Percentiles rank a stretch among this genome's conserved stretches.
Evolutionary conservation across 2,113 vertebrate species (phyloP).

Genomic region (Podarcis raffonei): DNA sequence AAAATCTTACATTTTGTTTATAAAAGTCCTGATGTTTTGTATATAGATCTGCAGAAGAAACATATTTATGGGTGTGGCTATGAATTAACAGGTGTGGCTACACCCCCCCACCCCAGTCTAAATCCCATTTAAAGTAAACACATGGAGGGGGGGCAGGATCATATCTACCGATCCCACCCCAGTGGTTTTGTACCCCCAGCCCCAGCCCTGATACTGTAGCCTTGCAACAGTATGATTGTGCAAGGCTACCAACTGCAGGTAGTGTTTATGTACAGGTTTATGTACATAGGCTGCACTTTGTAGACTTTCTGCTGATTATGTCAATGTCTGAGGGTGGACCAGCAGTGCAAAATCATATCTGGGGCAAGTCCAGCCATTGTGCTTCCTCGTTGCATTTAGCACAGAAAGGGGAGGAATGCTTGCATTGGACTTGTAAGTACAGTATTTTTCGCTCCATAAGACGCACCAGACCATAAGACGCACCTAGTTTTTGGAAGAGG

Average conservation of each 20-base stretch:
- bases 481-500: no score
- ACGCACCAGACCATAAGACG: no score
- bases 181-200: not conserved
- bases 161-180: not conserved
- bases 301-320: not conserved
- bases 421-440: no score
- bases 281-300: not conserved
- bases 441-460: no score
- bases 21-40: not conserved
- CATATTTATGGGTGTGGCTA: not conserved
- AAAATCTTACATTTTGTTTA: conserved; percentile 23
- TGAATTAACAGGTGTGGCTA: not conserved
- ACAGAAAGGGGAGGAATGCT: no score
- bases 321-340: not conserved
- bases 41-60: not conserved
- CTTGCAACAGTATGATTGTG: not conserved
- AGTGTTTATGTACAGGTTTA: not conserved
- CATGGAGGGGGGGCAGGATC: not conserved
- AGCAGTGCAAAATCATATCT: no score
- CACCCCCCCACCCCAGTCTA: not conserved
- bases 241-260: not conserved
- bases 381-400: no score
- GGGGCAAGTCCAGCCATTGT: no score
- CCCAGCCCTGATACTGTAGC: not conserved
- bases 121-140: not conserved